These are phyloP conservation scores for Dendrocincla tyrannina DNA, from an alignment of 2,797 vertebrate genomes.

Conservation along the genomic window DNA sequence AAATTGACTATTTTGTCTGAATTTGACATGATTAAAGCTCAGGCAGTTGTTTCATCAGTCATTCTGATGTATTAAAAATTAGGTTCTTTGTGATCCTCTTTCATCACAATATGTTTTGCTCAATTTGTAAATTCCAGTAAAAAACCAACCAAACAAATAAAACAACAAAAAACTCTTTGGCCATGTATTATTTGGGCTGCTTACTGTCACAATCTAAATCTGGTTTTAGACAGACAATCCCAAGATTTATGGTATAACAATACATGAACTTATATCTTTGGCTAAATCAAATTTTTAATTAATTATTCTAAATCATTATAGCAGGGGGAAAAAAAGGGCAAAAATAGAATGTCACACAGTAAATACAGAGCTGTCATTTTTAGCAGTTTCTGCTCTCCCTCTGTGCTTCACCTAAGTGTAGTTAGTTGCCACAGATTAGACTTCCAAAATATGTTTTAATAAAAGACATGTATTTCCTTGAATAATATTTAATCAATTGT, in stretches of 20 bases:
- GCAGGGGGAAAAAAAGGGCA: background rate
- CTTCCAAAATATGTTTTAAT: conserved; percentile 23
- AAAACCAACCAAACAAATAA: background rate
- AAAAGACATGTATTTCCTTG: background rate
- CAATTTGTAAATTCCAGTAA: background rate
- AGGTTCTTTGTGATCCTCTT: background rate
- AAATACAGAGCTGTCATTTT: conserved; percentile 16
- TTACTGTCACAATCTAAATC: background rate
- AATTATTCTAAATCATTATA: background rate
- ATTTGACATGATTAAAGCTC: background rate
- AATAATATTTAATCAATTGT: conserved; percentile 8
- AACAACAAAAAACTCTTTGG: background rate
- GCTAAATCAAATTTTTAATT: background rate
- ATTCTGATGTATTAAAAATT: background rate
- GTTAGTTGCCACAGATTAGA: conserved; percentile 21
- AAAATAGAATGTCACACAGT: background rate
- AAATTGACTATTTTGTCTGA: background rate
- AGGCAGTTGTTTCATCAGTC: conserved; percentile 53
- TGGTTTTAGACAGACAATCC: background rate
- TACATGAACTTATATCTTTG: background rate
- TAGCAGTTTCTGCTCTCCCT: conserved; percentile 17
- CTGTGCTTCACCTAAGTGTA: conserved; percentile 62
- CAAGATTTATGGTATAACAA: background rate
- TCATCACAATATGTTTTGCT: background rate
- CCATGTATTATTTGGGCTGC: background rate